Conservation (phyloP, 1,140 invertebrate species). For the Drosophila bocqueti region DNA sequence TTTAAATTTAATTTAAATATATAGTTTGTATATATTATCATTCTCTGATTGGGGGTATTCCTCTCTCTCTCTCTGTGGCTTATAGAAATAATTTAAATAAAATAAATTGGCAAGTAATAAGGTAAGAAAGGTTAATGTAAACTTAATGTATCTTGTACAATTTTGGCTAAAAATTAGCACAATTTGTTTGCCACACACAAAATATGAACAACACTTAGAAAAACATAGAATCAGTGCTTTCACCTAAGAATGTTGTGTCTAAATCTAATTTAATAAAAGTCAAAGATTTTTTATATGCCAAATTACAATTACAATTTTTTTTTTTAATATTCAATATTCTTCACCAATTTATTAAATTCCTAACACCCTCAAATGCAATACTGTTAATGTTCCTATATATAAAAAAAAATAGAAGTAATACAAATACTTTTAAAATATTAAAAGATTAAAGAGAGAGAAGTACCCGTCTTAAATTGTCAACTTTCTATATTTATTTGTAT, state of each 20-base stretch:
- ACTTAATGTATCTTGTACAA: not conserved
- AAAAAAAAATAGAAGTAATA: not conserved
- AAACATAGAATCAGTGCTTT: not conserved
- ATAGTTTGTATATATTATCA: constrained; percentile 42
- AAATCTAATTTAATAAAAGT: too few species aligned
- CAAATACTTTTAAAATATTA: not conserved
- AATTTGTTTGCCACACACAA: not conserved
- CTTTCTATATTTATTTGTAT: constrained; percentile 2
- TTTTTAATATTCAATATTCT: too few species aligned
- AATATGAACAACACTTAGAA: not conserved
- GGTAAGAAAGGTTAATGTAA: too few species aligned
- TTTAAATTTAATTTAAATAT: constrained; percentile 50
- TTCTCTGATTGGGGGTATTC: constrained; percentile 25
- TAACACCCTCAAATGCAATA: not conserved
- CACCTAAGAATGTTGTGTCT: not conserved
- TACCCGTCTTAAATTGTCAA: constrained; percentile 11
- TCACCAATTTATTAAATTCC: not conserved
- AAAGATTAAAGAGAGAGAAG: not conserved
- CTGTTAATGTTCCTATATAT: not conserved
- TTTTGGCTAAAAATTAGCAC: not conserved
- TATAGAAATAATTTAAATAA: not conserved
- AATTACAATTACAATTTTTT: too few species aligned
- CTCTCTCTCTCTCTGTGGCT: not conserved
- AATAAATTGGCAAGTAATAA: not conserved
- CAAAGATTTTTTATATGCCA: too few species aligned